Evolutionary conservation across 2,797 vertebrate species (phyloP).

Genomic region (Rhincodon typus): DNA sequence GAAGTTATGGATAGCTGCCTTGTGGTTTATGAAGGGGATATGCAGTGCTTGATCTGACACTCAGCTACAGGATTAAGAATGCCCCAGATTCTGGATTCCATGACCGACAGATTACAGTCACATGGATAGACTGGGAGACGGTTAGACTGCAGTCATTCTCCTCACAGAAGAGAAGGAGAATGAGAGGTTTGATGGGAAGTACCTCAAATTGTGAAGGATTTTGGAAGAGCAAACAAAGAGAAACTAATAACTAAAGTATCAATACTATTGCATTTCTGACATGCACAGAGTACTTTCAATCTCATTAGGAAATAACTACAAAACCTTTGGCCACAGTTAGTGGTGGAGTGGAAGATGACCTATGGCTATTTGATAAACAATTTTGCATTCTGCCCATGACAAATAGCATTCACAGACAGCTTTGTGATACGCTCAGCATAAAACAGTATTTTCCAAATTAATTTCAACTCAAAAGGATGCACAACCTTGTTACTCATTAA

Average conservation of each 20-base stretch:
- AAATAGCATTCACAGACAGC: not conserved
- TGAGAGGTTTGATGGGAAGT: not conserved
- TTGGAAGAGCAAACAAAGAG: not conserved
- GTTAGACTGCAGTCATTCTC: not conserved
- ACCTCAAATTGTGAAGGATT: not conserved
- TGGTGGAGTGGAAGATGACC: not conserved
- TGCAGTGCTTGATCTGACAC: not conserved
- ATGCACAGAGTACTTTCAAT: not conserved
- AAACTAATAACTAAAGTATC: not conserved
- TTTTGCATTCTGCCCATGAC: not conserved
- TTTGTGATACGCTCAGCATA: not conserved
- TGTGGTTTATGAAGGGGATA: not conserved
- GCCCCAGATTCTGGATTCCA: not conserved
- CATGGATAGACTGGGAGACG: not conserved
- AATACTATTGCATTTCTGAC: not conserved
- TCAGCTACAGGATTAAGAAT: not conserved
- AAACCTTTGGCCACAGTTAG: not conserved
- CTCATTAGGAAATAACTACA: not conserved
- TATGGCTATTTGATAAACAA: not conserved
- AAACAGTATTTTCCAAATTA: not conserved
- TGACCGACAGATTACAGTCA: not conserved
- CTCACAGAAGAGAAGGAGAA: not conserved
- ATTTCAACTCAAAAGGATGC: not conserved
- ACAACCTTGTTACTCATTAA: not conserved
- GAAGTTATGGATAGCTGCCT: not conserved